Evolutionary conservation across 2,113 vertebrate genomes (phyloP), one percentile per base, ranked within the genome.

Genomic region (Trogon surrucura): DNA sequence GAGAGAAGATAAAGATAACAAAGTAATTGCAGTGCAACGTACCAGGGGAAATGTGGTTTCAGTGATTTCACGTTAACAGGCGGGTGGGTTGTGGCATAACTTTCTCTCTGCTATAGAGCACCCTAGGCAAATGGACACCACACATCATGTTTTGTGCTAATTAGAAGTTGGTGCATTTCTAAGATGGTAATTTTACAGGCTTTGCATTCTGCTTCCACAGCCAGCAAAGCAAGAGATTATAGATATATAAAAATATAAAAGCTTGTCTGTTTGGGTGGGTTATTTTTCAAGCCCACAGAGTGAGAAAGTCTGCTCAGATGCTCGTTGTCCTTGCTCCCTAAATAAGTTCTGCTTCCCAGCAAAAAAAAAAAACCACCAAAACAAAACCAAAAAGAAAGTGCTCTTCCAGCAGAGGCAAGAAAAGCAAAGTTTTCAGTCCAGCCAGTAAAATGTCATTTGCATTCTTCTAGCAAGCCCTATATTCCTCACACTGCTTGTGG

Each of bases 131-230:
- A 64, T 1, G 23, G 16, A 80, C 29, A 10, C 80, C 38, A 9
- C 13, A 6, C 41, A 7, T 41, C 53, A 53, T 69, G 73, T 81
- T 95, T 90, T 45, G 57, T 89, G 79, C 73, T 97, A 96, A 96
- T 97, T 97, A 94, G 65, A 95, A 95, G 95, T 3, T 3, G 11
- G 18, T 65, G 86, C 71, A 92, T 69, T 27, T 50, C 84, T 47
- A 87, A 94, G 88, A 47, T 60, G 73, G 78, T 81, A 94, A 82
- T 94, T 97, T 86, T 72, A 83, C 65, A 83, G 84, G 44, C 86
- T 95, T 77, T 95, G 80, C 25, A 20, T 88, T 92, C 88, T 77
- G 73, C 80, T 72, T n/a, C 91, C 53, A 16, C 75, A 83, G 82
- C 82, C 85, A 92, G 54, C 83, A 89, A 89, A 87, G 73, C 77